phyloP scores from a whole-genome alignment of 2,797 vertebrate genomes.

The Balearica regulorum region DNA sequence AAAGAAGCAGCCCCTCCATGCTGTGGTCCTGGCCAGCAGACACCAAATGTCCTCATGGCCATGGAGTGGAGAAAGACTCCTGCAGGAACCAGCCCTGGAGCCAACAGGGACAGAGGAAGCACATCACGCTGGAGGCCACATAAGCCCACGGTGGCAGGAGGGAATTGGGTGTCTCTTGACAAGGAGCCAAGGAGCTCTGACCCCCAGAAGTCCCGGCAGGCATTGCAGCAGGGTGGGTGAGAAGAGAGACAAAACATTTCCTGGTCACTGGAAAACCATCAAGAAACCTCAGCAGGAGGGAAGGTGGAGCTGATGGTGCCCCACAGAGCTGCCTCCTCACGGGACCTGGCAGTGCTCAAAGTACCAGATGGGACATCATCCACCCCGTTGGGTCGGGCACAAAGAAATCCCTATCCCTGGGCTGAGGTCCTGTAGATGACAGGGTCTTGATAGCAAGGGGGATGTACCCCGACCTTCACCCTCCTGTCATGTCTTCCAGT shows the following conservation, averaged over 20 bases:
- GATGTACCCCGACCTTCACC: not conserved
- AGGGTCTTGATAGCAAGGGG: not conserved
- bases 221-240: not conserved
- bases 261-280: not conserved
- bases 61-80: not conserved
- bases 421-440: not conserved
- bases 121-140: not conserved
- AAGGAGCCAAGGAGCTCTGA: not conserved
- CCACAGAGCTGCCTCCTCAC: not conserved
- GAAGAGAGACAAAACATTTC: not conserved
- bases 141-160: not conserved
- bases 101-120: not conserved
- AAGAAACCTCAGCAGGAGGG: not conserved
- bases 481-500: not conserved
- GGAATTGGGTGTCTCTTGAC: not conserved
- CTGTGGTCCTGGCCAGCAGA: conserved; percentile 7
- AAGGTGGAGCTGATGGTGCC: not conserved
- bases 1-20: not conserved
- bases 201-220: not conserved
- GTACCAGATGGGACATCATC: not conserved
- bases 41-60: not conserved
- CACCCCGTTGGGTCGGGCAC: not conserved
- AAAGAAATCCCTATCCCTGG: not conserved
- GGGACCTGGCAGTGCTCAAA: not conserved
- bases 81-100: not conserved